Evolutionary conservation across 2,888 invertebrate species (phyloP), one percentile per base, ranked within the genome.

Genomic region (Parelbella ahira): DNA sequence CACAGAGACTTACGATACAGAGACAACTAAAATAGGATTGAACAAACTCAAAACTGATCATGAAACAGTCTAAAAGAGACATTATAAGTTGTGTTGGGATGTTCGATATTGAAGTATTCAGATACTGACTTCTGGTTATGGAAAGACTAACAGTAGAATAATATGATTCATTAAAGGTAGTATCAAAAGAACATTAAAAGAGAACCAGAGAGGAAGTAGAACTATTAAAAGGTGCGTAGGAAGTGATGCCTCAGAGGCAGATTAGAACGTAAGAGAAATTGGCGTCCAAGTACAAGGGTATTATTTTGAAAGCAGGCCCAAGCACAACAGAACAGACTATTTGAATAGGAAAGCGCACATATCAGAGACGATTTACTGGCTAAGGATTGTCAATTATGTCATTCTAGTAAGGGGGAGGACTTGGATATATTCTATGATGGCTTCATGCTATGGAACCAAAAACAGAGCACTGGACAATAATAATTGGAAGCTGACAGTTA

Each of bases 231-330:
- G 62, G 78, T 81, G 81, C 78, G 65, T 71, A 63, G 66, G 64
- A 70, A 66, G 61, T 62, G 62, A 68, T 72, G 71, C 68, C 72
- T 56, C 56, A 48, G 47, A 55, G 75, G 65, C 69, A 63, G 66
- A 71, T 58, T 53, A 51, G 60, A 56, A 54, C 52, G 45, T 53
- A 47, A 47, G 52, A 58, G 49, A 56, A 61, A 62, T 59, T 56
- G 54, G 60, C 61, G 63, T 69, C 68, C 66, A 70, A 67, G 68
- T 62, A 51, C 54, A 64, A 71, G 67, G 71, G 65, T 68, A 64
- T 68, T 60, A 56, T 69, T 66, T 68, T 52, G 72, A 77, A 70
- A 87, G 86, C 86, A 87, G 83, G 86, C 84, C 86, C 80, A 87
- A 86, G 86, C 86, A 78, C 66, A 75, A 75, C 64, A 69, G 71